Conservation (phyloP, 2,888 invertebrate genomes). For the Eucriotettix oculatus region DNA sequence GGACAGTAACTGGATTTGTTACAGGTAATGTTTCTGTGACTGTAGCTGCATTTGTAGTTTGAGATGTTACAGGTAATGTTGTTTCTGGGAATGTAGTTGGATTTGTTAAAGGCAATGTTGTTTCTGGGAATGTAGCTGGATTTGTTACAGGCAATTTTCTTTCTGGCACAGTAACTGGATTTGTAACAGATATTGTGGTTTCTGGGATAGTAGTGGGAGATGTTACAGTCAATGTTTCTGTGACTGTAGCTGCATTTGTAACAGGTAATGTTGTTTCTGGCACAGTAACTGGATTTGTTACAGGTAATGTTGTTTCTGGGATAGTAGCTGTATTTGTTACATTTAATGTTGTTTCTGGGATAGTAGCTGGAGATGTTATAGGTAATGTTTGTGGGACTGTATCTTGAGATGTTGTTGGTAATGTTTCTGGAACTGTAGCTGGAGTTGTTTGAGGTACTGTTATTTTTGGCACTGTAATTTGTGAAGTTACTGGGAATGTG, state of each 20-base stretch:
- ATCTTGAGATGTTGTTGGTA: constrained; percentile 6
- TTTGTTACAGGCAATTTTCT: background rate
- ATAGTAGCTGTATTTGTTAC: background rate
- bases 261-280: background rate
- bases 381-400: background rate
- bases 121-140: background rate
- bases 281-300: background rate
- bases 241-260: background rate
- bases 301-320: background rate
- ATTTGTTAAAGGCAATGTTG: background rate
- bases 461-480: background rate
- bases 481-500: background rate
- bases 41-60: background rate
- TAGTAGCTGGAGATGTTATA: no score
- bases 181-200: no score
- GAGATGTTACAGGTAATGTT: background rate
- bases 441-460: background rate
- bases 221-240: background rate
- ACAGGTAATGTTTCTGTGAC: background rate
- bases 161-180: no score
- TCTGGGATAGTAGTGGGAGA: constrained; percentile 7
- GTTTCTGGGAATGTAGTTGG: background rate
- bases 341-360: background rate
- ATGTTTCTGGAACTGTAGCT: background rate
- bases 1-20: constrained; percentile 8